A percentile compares a stretch with the other conserved stretches of the same genome.
phyloP scores from a whole-genome alignment of 1,140 invertebrate genomes.

The Lasioglossum albipes region DNA sequence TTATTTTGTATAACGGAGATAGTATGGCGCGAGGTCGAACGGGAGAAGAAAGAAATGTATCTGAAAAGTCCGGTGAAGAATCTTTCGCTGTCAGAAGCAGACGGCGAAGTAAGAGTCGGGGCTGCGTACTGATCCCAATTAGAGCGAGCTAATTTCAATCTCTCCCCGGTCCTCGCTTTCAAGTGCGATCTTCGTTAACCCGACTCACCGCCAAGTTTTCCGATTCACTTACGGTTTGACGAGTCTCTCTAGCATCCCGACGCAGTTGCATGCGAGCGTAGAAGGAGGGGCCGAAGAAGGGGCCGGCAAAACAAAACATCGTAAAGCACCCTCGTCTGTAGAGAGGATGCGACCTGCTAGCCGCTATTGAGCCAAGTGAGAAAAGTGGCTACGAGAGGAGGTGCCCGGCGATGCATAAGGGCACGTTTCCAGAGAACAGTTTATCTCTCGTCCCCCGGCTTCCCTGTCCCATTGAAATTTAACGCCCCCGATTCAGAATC shows the following conservation, averaged over 20 bases:
- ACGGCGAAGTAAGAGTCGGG: not conserved
- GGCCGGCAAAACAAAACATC: slow-evolving; percentile 63
- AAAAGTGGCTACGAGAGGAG: slow-evolving; percentile 65
- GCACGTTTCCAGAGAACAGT: slow-evolving; percentile 42
- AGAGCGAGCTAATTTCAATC: not conserved
- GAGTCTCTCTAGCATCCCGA: slow-evolving; percentile 38
- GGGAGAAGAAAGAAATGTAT: too few species aligned
- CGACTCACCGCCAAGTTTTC: slow-evolving; percentile 40
- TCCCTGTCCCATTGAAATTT: slow-evolving; percentile 45
- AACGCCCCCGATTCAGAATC: slow-evolving; percentile 13
- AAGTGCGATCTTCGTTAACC: slow-evolving; percentile 52
- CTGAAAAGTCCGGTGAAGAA: too few species aligned
- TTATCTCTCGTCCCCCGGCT: slow-evolving; percentile 30
- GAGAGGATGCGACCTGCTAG: slow-evolving; percentile 65
- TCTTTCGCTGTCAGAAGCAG: not conserved
- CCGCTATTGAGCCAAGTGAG: slow-evolving; percentile 60
- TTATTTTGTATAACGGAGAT: too few species aligned
- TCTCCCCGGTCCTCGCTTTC: slow-evolving; percentile 18
- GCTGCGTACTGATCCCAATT: not conserved
- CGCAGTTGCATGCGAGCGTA: slow-evolving; percentile 35
- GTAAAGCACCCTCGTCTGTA: slow-evolving; percentile 58
- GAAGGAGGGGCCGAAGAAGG: slow-evolving; percentile 39
- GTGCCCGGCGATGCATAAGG: slow-evolving; percentile 57
- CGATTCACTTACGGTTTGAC: slow-evolving; percentile 61
- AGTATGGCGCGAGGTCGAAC: too few species aligned